These are phyloP conservation scores for Pogonophryne albipinna DNA, from an alignment of 2,797 vertebrate species.

Conservation along the genomic window DNA sequence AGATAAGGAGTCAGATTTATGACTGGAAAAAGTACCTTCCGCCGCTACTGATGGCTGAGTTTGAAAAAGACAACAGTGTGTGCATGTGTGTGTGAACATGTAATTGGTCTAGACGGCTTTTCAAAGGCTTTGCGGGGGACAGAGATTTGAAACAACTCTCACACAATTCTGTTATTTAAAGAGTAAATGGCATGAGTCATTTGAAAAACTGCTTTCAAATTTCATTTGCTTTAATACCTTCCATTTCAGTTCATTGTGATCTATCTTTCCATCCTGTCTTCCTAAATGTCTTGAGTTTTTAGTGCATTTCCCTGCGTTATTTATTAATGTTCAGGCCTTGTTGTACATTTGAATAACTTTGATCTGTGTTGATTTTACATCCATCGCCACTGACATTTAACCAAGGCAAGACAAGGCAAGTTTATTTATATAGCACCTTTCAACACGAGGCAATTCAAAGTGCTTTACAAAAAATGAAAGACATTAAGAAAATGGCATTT, in stretches of 20 bases:
- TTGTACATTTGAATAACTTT: conserved; percentile 47
- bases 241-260: background rate
- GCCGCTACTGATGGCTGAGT: conserved; percentile 6
- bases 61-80: background rate
- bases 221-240: background rate
- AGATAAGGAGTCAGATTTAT: conserved; percentile 36
- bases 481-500: no score
- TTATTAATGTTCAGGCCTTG: conserved; percentile 19
- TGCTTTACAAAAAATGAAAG: no score
- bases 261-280: background rate
- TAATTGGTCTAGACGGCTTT: conserved; percentile 2
- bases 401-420: conserved; percentile 22
- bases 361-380: conserved; percentile 64
- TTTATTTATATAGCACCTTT: no score
- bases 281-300: background rate
- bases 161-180: conserved; percentile 6
- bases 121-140: background rate
- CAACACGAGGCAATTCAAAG: no score
- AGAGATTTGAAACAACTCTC: background rate
- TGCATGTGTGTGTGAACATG: background rate
- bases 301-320: conserved; percentile 15
- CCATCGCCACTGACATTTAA: conserved; percentile 51
- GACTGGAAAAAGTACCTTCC: conserved; percentile 29
- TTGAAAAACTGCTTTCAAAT: background rate
- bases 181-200: background rate